Evolutionary conservation across 2,888 invertebrate genomes (phyloP).

Genomic region (Torymus texanus): DNA sequence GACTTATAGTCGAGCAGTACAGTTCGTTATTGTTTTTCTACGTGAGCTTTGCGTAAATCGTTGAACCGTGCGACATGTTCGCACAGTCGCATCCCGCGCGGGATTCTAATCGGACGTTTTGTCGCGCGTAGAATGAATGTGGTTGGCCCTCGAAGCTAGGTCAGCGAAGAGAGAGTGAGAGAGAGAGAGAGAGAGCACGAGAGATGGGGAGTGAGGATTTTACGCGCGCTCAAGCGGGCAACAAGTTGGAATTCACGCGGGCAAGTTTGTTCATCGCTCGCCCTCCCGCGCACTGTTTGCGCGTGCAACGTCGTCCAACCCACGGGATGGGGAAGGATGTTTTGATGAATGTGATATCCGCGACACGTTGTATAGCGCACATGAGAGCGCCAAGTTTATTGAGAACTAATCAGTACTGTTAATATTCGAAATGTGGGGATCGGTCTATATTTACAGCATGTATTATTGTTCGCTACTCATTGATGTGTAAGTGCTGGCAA

Average conservation of each 20-base stretch:
- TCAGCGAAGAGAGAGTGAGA: background rate
- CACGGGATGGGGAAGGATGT: background rate
- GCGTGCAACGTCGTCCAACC: background rate
- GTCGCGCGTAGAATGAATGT: conserved; percentile 23
- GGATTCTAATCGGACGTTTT: conserved; percentile 34
- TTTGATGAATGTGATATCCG: conserved; percentile 15
- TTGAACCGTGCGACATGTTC: background rate
- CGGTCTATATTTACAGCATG: background rate
- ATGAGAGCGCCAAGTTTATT: background rate
- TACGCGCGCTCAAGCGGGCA: conserved; percentile 9
- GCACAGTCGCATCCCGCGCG: background rate
- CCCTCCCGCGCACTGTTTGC: conserved; percentile 3
- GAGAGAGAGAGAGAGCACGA: background rate
- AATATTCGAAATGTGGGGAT: background rate
- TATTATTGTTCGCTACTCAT: background rate
- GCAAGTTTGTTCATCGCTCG: conserved; percentile 21
- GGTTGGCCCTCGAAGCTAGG: background rate
- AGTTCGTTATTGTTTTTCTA: conserved; percentile 8
- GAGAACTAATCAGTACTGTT: background rate
- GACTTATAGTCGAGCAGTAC: too few relatives aligned
- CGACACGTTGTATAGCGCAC: background rate
- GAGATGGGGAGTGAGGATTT: background rate
- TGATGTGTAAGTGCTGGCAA: too few relatives aligned
- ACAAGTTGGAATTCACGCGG: conserved; percentile 33
- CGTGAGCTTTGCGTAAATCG: background rate